Evolutionary conservation across 2,888 invertebrate species (phyloP), one percentile per base, ranked within the genome.

Genomic region (Clivina fossor): DNA sequence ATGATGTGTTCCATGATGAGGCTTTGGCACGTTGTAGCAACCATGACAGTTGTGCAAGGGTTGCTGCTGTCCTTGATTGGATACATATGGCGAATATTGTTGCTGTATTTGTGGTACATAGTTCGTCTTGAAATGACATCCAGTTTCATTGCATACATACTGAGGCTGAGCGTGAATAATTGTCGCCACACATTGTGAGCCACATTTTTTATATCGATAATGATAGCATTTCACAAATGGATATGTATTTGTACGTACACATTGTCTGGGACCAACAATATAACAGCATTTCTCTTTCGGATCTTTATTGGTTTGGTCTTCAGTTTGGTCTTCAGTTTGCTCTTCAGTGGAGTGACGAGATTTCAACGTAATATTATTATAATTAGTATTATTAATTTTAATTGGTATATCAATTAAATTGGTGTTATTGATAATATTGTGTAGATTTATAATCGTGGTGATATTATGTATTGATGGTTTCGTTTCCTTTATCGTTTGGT

Each of bases 351-450:
- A 4, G 13, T 30, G 32, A 56, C 56, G 20, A 48, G 5, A 16
- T 28, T 33, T 57, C 16, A 71, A 38, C 3, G 72, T 69, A 19
- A 74, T 68, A 50, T 74, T 74, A 55, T 75, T 73, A 7, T 66
- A 59, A 51, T 74, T 73, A 0, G 73, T 72, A 43, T 69, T 73
- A 56, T 73, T 73, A 2, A 75, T 59, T 18, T 63, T 65, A 19
- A 75, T 69, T 0, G 75, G 75, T 5, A 74, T 66, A 58, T 75
- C 73, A 16, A 75, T 68, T 4, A 71, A 43, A 54, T 75, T 73
- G 0, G 74, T 74, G 53, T 72, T 74, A 58, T 74, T 74, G 30
- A 75, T 69, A 5, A 74, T 63, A 56, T 74, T 74, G 30, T 72
- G 71, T 11, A 75, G 58, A 59, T 73, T 70, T 5, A 75, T 75